Percentiles rank a stretch among this genome's conserved stretches.
Conservation (phyloP, 2,888 invertebrate genomes). For the Colletes collaris region DNA sequence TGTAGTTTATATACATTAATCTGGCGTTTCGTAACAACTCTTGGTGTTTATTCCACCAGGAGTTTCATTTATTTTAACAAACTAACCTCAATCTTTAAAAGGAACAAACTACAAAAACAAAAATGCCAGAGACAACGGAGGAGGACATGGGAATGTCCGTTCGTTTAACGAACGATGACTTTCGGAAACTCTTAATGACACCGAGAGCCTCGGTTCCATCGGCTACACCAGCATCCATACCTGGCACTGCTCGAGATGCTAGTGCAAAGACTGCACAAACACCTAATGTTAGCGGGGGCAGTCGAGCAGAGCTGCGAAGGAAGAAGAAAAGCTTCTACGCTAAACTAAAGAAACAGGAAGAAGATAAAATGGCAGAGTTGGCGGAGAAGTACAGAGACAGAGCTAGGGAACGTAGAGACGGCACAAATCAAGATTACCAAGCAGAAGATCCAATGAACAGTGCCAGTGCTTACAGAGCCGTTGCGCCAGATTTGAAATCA, state of each 20-base stretch:
- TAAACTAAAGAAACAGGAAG: conserved; percentile 96
- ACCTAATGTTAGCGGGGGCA: conserved; percentile 74
- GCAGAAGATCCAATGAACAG: conserved; percentile 93
- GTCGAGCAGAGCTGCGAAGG: conserved; percentile 90
- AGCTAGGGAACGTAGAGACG: conserved; percentile 95
- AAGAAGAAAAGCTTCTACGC: conserved; percentile 98
- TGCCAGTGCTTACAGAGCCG: conserved; percentile 95
- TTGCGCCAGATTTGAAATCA: conserved; percentile 97
- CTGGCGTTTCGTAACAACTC: neutral
- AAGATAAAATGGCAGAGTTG: conserved; percentile 96
- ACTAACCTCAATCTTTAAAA: conserved; percentile 27
- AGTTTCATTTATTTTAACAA: neutral
- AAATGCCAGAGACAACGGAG: conserved; percentile 80
- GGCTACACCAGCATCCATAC: conserved; percentile 84
- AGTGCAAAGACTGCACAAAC: conserved; percentile 87
- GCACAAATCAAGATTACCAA: conserved; percentile 91
- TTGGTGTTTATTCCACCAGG: neutral
- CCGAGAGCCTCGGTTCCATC: conserved; percentile 90
- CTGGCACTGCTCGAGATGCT: conserved; percentile 88
- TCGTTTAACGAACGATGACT: conserved; percentile 97
- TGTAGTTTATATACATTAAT: neutral
- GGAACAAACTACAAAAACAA: conserved; percentile 39
- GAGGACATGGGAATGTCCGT: conserved; percentile 85
- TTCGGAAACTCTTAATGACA: conserved; percentile 97
- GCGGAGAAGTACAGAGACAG: conserved; percentile 97